A percentile compares a stretch with the other conserved stretches of the same genome.
These are phyloP conservation scores for Urocolius indicus DNA, from an alignment of 2,113 vertebrate species.

Conservation along the genomic window DNA sequence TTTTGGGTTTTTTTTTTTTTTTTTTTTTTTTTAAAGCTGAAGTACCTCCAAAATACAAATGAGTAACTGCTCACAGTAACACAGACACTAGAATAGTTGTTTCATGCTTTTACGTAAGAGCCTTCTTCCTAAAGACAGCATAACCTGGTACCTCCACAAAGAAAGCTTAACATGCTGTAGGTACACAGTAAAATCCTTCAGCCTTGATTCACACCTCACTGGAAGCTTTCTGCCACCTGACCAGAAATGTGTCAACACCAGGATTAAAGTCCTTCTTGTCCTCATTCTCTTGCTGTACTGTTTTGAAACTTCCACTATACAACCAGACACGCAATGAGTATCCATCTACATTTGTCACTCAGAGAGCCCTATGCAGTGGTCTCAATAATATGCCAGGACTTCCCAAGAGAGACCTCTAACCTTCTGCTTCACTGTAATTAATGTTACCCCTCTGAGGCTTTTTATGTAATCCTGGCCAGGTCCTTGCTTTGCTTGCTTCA, in stretches of 20 bases:
- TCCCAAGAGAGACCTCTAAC: neutral
- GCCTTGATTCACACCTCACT: neutral
- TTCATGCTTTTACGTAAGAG: neutral
- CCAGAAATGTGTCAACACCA: neutral
- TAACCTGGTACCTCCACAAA: neutral
- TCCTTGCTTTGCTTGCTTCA: fast-evolving
- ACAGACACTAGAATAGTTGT: neutral
- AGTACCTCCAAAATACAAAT: neutral
- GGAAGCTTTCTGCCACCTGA: neutral
- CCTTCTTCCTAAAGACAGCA: neutral
- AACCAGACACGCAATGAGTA: neutral
- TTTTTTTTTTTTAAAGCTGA: neutral
- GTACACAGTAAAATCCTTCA: neutral
- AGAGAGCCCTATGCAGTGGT: neutral
- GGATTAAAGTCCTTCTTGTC: neutral
- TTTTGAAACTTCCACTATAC: neutral
- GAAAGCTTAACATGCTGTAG: neutral
- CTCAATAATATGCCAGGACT: neutral
- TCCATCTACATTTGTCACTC: neutral
- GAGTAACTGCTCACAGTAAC: no score
- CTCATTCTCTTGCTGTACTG: fast-evolving
- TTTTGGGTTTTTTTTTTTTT: neutral
- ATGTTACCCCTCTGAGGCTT: neutral
- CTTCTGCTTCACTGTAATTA: neutral
- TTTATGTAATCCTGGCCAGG: neutral